Evolutionary conservation across 2,888 invertebrate species (phyloP).

Genomic region (Adelognathus sp.): DNA sequence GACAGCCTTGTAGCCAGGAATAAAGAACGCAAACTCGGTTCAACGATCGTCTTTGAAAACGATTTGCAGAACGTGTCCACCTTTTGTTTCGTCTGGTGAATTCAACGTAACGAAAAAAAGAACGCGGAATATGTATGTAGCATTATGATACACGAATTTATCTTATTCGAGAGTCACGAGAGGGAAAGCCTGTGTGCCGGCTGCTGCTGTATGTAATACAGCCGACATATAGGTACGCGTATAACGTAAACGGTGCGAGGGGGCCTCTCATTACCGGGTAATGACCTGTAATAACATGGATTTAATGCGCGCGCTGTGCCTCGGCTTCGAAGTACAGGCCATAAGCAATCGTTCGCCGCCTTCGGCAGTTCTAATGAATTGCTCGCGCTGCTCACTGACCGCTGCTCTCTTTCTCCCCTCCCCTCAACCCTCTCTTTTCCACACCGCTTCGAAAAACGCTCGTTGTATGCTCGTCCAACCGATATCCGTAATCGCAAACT

Average conservation of each 20-base stretch:
- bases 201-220: constrained; percentile 13
- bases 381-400: constrained; percentile 61
- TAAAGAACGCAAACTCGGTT: background rate
- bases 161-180: constrained; percentile 2
- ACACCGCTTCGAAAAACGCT: constrained; percentile 45
- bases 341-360: constrained; percentile 74
- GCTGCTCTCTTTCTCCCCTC: constrained; percentile 41
- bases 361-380: constrained; percentile 76
- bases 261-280: constrained; percentile 74
- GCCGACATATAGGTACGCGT: constrained; percentile 11
- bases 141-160: constrained; percentile 27
- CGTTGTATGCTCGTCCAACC: constrained; percentile 13
- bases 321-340: constrained; percentile 64
- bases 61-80: no score
- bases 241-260: constrained; percentile 69
- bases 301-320: constrained; percentile 71
- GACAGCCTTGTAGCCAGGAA: no score
- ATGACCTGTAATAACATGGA: constrained; percentile 76
- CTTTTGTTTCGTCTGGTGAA: no score
- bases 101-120: background rate
- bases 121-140: background rate
- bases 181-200: constrained; percentile 18
- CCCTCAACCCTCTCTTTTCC: constrained; percentile 36
- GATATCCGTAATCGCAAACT: constrained; percentile 37
- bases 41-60: constrained; percentile 44